Evolutionary conservation across 2,113 vertebrate species (phyloP), one percentile per base, ranked within the genome.

Genomic region (Geothlypis trichas): DNA sequence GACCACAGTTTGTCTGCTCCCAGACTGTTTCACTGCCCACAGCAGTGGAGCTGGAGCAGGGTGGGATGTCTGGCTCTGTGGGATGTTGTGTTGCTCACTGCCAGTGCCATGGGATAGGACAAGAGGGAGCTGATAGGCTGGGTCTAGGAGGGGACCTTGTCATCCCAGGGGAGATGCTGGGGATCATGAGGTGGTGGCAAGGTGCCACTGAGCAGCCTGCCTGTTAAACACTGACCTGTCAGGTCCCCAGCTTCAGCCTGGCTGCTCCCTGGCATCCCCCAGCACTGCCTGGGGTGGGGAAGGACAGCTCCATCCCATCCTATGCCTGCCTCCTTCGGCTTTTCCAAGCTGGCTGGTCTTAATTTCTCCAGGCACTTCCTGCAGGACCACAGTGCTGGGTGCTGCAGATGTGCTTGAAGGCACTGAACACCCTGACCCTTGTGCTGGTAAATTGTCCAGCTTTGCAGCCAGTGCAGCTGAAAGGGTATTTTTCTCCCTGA

Each of bases 41-140:
- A 42, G 55, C 46, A 18, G 5, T 21, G 37, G 58, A 46, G n/a
- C 63, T 1, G 3, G 46, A 84, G 41, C 46, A 35, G 39, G 18
- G 42, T 11, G 76, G 22, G 35, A 14, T 9, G 0, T 54, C 66
- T 54, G 51, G 55, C 55, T 74, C 47, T 59, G 42, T 28, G 63
- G 63, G 26, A 35, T 12, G 10, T 55, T 41, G 41, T 49, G 39
- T 33, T 3, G 0, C 5, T 68, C 0, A 0, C 37, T 62, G 61
- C 33, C 0, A 2, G 49, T 73, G 61, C 57, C 11, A 7, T 9
- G 33, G 58, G 24, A 31, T 11, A 49, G 44, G 54, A 61, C 2
- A 3, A 72, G 86, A 72, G 37, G 47, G n/a, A 63, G 3, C 42
- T 86, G 44, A 13, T 11, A 18, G 42, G 44, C 13, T 51, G 82